Evolutionary conservation across 2,888 invertebrate genomes (phyloP).

Genomic region (Zeuzera pyrina): DNA sequence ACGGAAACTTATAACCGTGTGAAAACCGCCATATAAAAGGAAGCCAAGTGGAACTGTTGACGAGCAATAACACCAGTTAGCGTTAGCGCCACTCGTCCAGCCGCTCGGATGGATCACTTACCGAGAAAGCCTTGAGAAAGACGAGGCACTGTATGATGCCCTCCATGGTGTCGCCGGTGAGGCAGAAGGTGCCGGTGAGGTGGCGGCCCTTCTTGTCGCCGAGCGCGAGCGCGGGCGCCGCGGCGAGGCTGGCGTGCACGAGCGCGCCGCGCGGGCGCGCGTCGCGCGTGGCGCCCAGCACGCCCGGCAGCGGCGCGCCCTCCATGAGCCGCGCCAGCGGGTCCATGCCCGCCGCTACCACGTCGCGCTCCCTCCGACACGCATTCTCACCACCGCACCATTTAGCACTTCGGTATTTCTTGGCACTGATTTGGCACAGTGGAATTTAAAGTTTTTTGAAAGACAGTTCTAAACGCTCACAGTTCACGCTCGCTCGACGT

Average conservation of each 20-base stretch:
- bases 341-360: constrained; percentile 75
- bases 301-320: constrained; percentile 77
- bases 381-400: constrained; percentile 19
- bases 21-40: too few relatives aligned
- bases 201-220: constrained; percentile 82
- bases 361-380: constrained; percentile 18
- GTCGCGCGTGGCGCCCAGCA: constrained; percentile 67
- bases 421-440: constrained; percentile 9
- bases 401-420: constrained; percentile 1
- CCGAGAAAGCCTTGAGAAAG: constrained; percentile 94
- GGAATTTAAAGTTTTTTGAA: neutral
- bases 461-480: neutral
- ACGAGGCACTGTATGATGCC: constrained; percentile 94
- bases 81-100: too few relatives aligned
- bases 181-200: constrained; percentile 89
- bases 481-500: constrained; percentile 16
- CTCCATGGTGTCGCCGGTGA: constrained; percentile 94
- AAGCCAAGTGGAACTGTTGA: too few relatives aligned
- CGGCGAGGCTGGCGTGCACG: constrained; percentile 84
- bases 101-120: too few relatives aligned
- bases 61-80: too few relatives aligned
- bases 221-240: constrained; percentile 82
- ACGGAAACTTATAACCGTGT: too few relatives aligned
- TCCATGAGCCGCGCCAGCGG: constrained; percentile 87
- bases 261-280: constrained; percentile 79